A percentile compares a stretch with the other conserved stretches of the same genome.
phyloP scores from a whole-genome alignment of 92 coral and sea anemone genomes.

The Zoanthus gigantus region DNA sequence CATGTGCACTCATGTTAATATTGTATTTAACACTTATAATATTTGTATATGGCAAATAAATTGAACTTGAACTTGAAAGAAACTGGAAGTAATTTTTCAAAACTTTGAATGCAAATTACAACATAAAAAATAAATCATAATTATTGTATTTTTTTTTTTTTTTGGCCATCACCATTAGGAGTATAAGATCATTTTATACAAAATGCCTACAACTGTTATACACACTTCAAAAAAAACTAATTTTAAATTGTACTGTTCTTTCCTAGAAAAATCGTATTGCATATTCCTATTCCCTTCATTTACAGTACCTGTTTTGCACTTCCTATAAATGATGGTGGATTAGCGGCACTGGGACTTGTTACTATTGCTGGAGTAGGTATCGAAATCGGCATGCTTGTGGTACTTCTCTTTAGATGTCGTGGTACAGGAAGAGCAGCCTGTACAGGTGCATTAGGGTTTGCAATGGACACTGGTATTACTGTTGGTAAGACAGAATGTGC shows the following conservation, averaged over 20 bases:
- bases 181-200: no score
- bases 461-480: conserved; percentile 96
- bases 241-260: background rate
- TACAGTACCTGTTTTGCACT: conserved; percentile 94
- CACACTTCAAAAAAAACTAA: no score
- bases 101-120: no score
- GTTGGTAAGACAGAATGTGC: conserved; percentile 66
- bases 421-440: conserved; percentile 97
- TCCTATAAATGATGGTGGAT: conserved; percentile 78
- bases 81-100: no score
- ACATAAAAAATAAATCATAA: no score
- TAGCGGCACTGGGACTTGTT: conserved; percentile 84
- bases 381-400: conserved; percentile 84
- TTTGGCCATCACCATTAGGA: no score
- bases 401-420: conserved; percentile 73
- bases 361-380: conserved; percentile 99
- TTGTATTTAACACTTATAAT: no score
- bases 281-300: background rate
- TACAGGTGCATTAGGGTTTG: conserved; percentile 90
- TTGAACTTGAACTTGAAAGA: no score
- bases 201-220: no score
- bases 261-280: background rate
- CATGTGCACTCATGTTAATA: no score
- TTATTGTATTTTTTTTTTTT: no score
- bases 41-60: no score